Evolutionary conservation across 2,888 invertebrate genomes (phyloP).

Genomic region (Oscheius sp.): DNA sequence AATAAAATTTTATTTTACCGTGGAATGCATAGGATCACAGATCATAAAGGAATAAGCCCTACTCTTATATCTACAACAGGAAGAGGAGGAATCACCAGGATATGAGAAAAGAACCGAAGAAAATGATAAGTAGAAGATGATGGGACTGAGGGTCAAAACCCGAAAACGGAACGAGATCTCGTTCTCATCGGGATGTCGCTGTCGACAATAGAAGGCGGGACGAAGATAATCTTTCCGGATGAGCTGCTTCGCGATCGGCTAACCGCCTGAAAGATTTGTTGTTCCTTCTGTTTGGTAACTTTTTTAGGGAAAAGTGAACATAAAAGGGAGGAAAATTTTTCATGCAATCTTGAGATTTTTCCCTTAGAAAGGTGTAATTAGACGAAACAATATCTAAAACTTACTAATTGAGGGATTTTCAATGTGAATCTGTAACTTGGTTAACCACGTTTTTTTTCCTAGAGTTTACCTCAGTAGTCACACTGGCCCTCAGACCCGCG

Average conservation of each 20-base stretch:
- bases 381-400: not conserved
- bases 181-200: conserved; percentile 4
- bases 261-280: conserved; percentile 6
- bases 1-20: not conserved
- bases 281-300: no score
- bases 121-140: not conserved
- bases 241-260: conserved; percentile 23
- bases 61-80: no score
- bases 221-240: conserved; percentile 6
- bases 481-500: conserved; percentile 40
- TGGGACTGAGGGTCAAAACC: conserved; percentile 9
- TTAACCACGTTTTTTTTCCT: not conserved
- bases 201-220: not conserved
- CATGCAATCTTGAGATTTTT: no score
- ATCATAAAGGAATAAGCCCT: not conserved
- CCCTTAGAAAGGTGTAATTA: no score
- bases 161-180: conserved; percentile 21
- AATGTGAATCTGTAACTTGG: not conserved
- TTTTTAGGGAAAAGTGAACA: not conserved
- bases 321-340: not conserved
- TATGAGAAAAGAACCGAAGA: not conserved
- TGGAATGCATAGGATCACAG: conserved; percentile 24
- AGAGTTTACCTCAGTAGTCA: conserved; percentile 34
- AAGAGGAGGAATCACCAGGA: conserved; percentile 1
- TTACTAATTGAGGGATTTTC: conserved; percentile 9